These are phyloP conservation scores for Vombatus ursinus DNA, from an alignment of 2,113 vertebrate species.

Conservation along the genomic window DNA sequence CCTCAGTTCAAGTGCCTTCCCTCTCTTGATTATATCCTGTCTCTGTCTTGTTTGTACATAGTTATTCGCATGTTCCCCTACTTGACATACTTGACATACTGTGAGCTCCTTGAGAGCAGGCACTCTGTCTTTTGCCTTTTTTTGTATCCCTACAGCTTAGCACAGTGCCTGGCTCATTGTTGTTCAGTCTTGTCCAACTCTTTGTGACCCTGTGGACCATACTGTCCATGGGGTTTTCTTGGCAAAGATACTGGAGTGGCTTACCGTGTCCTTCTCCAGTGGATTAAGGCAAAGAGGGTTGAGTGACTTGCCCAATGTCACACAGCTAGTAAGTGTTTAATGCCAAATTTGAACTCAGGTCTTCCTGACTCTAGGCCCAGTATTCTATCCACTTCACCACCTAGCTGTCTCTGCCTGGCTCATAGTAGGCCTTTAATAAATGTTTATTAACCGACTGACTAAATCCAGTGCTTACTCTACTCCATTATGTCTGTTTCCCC, in stretches of 20 bases:
- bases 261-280: neutral
- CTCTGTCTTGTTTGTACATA: neutral
- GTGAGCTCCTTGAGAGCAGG: neutral
- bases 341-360: neutral
- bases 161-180: neutral
- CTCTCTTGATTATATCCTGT: neutral
- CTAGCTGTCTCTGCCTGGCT: neutral
- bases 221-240: neutral
- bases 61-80: neutral
- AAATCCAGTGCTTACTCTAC: neutral
- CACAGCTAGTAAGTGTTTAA: neutral
- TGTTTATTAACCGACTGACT: neutral
- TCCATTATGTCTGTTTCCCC: neutral
- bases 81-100: too few species aligned
- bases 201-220: neutral
- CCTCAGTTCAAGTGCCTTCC: neutral
- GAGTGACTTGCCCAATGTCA: neutral
- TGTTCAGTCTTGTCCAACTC: neutral
- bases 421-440: neutral
- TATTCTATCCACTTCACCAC: neutral
- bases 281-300: neutral
- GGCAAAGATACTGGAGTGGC: neutral
- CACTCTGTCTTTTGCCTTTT: neutral
- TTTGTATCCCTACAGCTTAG: neutral
- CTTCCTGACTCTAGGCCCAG: neutral